Evolutionary conservation across 1,140 invertebrate genomes (phyloP), one percentile per base, ranked within the genome.

Genomic region (Drosophila takahashii): DNA sequence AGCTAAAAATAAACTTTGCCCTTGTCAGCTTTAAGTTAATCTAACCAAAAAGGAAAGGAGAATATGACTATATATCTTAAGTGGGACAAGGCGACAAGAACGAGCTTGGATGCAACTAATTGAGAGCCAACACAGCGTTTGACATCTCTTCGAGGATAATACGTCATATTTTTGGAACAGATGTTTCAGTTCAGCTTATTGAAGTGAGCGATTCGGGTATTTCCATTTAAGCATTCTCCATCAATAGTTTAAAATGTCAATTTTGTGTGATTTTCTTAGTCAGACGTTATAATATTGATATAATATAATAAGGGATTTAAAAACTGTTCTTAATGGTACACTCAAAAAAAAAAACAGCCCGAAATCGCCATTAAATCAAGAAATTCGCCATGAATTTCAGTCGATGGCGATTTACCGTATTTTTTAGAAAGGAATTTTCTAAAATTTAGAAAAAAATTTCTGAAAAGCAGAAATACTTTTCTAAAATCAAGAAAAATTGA

Each of bases 81-180:
- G n/a, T 7, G 13, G 16, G 48, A 27, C 7, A 15, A 6, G n/a
- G 16, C 15, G 51, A 13, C 9, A 27, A 34, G n/a, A 32, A 37
- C 10, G 15, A 13, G 16, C 34, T 54, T 36, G 13, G 56, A 44
- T 57, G 32, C 47, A 65, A 75, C 70, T 75, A 76, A 75, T 66
- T 57, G 39, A 76, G 32, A 44, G 70, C 18, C 26, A 8, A 54
- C n/a, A 15, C 32, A 67, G 13, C 26, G n/a, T 56, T 47, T 75
- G 72, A 58, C 72, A 75, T 39, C 10, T 54, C 26, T 18, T 42
- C 10, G 32, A 56, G 59, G 6, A 37, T 51, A 48, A 75, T 58
- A 58, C 37, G 52, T 75, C 60, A 76, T 77, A 42, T 42, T 76
- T 62, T 54, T 44, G 61, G 4, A 76, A 54, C 73, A 76, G 62